These are phyloP conservation scores for Trichopria drosophilae DNA, from an alignment of 2,888 invertebrate genomes.

Conservation along the genomic window DNA sequence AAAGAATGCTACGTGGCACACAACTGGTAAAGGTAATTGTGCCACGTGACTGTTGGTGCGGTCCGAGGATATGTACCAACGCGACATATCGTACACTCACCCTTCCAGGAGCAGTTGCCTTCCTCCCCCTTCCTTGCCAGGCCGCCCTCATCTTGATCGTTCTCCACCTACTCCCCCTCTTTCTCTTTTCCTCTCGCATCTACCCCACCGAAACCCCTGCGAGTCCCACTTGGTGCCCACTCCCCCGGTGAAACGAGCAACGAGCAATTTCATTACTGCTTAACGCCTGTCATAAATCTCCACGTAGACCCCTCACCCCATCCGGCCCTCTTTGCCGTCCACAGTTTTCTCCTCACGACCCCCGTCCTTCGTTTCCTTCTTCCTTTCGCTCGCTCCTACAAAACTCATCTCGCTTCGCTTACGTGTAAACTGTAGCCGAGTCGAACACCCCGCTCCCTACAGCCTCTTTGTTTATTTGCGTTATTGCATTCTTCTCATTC, in stretches of 20 bases:
- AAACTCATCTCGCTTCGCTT: too few relatives aligned
- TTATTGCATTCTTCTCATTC: too few relatives aligned
- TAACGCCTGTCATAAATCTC: conserved; percentile 61
- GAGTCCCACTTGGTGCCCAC: conserved; percentile 31
- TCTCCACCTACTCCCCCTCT: conserved; percentile 22
- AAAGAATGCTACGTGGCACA: conserved; percentile 50
- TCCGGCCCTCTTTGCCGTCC: conserved; percentile 28
- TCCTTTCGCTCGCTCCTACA: conserved; percentile 12
- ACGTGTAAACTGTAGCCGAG: too few relatives aligned
- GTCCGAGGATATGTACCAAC: too few relatives aligned
- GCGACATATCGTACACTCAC: too few relatives aligned
- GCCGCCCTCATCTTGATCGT: conserved; percentile 29
- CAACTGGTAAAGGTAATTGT: conserved; percentile 56
- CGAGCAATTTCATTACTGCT: conserved; percentile 62
- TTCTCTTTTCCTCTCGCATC: conserved; percentile 16
- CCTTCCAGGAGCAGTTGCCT: conserved; percentile 35
- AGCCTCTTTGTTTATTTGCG: too few relatives aligned
- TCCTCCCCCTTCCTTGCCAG: conserved; percentile 35
- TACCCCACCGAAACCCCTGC: too few relatives aligned
- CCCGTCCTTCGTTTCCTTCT: conserved; percentile 20
- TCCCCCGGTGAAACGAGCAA: conserved; percentile 55
- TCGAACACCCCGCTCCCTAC: too few relatives aligned
- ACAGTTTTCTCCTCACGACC: conserved; percentile 35
- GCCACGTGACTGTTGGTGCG: conserved; percentile 54
- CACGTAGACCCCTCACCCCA: conserved; percentile 46